Percentiles rank a stretch among this genome's conserved stretches.
These are phyloP conservation scores for Phalanger gymnotis DNA, from an alignment of 2,797 vertebrate genomes.

Conservation along the genomic window DNA sequence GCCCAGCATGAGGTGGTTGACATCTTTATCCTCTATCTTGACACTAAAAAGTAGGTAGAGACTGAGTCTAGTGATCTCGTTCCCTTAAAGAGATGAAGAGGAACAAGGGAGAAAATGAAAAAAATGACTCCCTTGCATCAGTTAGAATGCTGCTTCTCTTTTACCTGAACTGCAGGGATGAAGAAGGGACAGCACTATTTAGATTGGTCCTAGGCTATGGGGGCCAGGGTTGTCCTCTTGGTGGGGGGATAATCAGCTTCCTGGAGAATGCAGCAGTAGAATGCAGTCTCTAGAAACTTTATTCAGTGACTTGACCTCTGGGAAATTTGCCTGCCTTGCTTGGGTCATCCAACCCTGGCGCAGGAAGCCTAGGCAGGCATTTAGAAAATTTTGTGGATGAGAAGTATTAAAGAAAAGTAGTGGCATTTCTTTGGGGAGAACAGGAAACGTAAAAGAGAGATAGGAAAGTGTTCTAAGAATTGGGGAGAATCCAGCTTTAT, in stretches of 20 bases:
- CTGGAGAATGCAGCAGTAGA: background rate
- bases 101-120: background rate
- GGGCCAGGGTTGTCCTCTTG: background rate
- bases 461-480: constrained; percentile 6
- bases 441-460: background rate
- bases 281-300: background rate
- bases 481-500: background rate
- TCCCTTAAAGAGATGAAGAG: background rate
- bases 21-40: background rate
- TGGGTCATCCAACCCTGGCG: background rate
- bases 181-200: background rate
- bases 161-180: background rate
- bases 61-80: background rate
- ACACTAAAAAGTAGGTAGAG: background rate
- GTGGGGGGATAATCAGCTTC: background rate
- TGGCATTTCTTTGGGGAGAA: background rate
- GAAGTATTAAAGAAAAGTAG: constrained; percentile 22
- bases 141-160: background rate
- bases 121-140: background rate
- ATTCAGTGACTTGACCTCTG: background rate
- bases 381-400: constrained; percentile 13
- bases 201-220: background rate
- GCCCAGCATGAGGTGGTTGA: constrained; percentile 10
- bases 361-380: background rate
- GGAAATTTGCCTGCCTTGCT: background rate